A percentile compares a stretch with the other conserved stretches of the same genome.
Evolutionary conservation across 2,888 invertebrate genomes (phyloP).

Genomic region (Microctonus aethiopoides): DNA sequence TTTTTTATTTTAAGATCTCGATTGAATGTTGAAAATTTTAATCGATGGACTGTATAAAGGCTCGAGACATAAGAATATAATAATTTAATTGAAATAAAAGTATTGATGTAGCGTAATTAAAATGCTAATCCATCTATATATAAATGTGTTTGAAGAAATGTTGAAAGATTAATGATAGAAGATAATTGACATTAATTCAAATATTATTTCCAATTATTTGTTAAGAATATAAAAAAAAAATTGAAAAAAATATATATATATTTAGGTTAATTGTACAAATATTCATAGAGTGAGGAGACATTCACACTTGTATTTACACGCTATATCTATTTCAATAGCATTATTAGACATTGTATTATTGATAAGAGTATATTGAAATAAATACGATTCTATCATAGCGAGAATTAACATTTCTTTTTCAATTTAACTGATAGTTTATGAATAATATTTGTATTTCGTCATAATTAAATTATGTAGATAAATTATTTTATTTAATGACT

Average conservation of each 20-base stretch:
- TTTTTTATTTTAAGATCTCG: neutral
- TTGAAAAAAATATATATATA: too few species aligned
- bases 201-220: slow-evolving; percentile 53
- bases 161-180: slow-evolving; percentile 19
- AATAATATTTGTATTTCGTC: slow-evolving; percentile 1
- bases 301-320: slow-evolving; percentile 50
- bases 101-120: slow-evolving; percentile 37
- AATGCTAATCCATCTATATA: slow-evolving; percentile 38
- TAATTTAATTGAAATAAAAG: slow-evolving; percentile 37
- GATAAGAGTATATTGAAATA: slow-evolving; percentile 52
- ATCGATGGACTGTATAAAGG: slow-evolving; percentile 35
- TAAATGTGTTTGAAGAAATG: slow-evolving; percentile 38
- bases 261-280: slow-evolving; percentile 57
- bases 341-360: slow-evolving; percentile 52
- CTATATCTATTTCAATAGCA: slow-evolving; percentile 54
- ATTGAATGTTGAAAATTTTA: neutral
- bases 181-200: slow-evolving; percentile 38
- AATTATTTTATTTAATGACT: neutral
- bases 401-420: neutral
- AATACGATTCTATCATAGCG: slow-evolving; percentile 41
- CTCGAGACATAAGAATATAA: slow-evolving; percentile 30
- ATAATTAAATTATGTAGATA: neutral
- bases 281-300: slow-evolving; percentile 53
- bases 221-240: slow-evolving; percentile 45
- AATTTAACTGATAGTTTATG: neutral